Conservation (phyloP, 1,140 invertebrate species). For the Papilio machaon region DNA sequence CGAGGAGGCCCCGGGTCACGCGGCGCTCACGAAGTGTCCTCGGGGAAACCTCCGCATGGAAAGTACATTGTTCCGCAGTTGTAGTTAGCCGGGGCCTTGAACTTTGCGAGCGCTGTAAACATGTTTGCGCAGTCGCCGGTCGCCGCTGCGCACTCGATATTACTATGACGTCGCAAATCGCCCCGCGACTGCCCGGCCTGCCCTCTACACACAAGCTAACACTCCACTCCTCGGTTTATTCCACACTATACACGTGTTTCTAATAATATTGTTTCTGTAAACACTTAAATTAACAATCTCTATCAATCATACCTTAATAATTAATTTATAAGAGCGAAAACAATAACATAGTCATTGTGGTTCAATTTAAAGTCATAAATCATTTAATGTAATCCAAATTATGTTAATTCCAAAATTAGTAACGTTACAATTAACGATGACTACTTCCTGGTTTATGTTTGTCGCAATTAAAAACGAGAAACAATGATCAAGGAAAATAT, state of each 20-base stretch:
- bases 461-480: slow-evolving; percentile 59
- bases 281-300: neutral
- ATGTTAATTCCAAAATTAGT: neutral
- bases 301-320: neutral
- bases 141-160: slow-evolving; percentile 72
- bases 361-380: neutral
- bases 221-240: slow-evolving; percentile 49
- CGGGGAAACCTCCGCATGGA: slow-evolving; percentile 64
- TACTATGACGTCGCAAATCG: slow-evolving; percentile 64
- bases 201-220: slow-evolving; percentile 28
- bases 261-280: slow-evolving; percentile 7
- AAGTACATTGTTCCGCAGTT: slow-evolving; percentile 67
- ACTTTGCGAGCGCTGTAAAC: slow-evolving; percentile 77
- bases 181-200: slow-evolving; percentile 39
- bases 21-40: slow-evolving; percentile 50
- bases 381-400: neutral
- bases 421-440: slow-evolving; percentile 13
- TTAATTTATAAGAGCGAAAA: neutral
- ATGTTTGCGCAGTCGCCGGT: slow-evolving; percentile 75
- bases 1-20: neutral
- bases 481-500: slow-evolving; percentile 74
- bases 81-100: slow-evolving; percentile 72
- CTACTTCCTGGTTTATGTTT: slow-evolving; percentile 50
- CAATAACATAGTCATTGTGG: neutral
- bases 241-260: slow-evolving; percentile 46